These are phyloP conservation scores for Cataglyphis altisquamis DNA, from an alignment of 2,888 invertebrate genomes.

Conservation along the genomic window DNA sequence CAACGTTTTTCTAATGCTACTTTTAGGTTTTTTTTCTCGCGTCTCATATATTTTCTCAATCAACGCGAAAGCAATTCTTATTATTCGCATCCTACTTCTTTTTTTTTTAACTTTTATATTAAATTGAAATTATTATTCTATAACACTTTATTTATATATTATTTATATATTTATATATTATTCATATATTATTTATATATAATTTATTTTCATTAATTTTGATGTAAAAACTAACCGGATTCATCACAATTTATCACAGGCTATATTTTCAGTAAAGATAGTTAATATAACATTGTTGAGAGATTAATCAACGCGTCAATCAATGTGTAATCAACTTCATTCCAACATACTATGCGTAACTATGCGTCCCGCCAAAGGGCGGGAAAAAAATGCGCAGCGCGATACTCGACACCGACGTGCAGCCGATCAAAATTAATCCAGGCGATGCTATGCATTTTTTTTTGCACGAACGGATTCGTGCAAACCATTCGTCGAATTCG, in stretches of 20 bases:
- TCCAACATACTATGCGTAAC: neutral
- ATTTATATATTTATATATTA: neutral
- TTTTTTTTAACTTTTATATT: neutral
- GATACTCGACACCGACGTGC: neutral
- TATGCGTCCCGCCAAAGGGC: neutral
- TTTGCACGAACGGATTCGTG: neutral
- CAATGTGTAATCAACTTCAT: conserved; percentile 18
- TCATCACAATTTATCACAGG: conserved; percentile 1
- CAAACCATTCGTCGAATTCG: conserved; percentile 21
- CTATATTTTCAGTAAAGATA: neutral
- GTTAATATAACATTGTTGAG: conserved; percentile 5
- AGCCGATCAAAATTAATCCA: conserved; percentile 39
- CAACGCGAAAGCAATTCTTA: neutral
- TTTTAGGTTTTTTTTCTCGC: neutral
- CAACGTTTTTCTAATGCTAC: neutral
- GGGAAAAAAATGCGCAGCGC: conserved; percentile 23
- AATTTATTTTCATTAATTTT: neutral
- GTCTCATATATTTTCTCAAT: neutral
- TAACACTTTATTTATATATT: neutral
- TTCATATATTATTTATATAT: neutral
- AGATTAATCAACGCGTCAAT: conserved; percentile 25
- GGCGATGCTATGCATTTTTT: neutral
- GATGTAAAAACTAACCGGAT: neutral
- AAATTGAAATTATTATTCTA: neutral
- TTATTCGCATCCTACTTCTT: neutral